A percentile compares a stretch with the other conserved stretches of the same genome.
phyloP scores from a whole-genome alignment of 2,797 vertebrate genomes.

The Gallirallus australis region DNA sequence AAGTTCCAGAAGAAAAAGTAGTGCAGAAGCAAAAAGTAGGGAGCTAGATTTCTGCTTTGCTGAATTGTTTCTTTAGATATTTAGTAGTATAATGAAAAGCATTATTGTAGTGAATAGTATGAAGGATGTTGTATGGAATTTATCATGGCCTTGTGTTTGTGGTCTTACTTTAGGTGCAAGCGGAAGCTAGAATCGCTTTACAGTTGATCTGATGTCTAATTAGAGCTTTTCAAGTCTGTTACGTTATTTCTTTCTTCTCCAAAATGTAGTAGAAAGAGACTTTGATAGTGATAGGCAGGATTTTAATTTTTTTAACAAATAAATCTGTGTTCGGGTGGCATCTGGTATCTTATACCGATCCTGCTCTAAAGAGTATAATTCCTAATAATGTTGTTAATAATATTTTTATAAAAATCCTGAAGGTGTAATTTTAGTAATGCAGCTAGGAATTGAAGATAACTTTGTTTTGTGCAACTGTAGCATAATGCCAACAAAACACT shows the following conservation, averaged over 20 bases:
- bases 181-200: conserved; percentile 67
- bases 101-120: neutral
- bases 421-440: neutral
- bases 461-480: neutral
- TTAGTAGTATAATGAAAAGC: neutral
- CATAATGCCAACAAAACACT: neutral
- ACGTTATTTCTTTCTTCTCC: neutral
- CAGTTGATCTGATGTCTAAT: conserved; percentile 67
- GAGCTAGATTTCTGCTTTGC: conserved; percentile 4
- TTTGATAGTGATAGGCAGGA: neutral
- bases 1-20: neutral
- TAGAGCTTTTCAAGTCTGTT: conserved; percentile 55
- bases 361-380: neutral
- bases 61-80: conserved; percentile 25
- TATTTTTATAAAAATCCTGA: neutral
- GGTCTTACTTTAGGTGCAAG: conserved; percentile 54
- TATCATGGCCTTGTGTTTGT: conserved; percentile 21
- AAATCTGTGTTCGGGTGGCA: neutral
- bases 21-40: neutral
- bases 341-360: neutral
- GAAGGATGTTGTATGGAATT: conserved; percentile 4
- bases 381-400: neutral
- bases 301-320: neutral
- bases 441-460: neutral
- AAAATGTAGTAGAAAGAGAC: neutral